Evolutionary conservation across 1,140 invertebrate genomes (phyloP).

Genomic region (Pseudoatta argentina): DNA sequence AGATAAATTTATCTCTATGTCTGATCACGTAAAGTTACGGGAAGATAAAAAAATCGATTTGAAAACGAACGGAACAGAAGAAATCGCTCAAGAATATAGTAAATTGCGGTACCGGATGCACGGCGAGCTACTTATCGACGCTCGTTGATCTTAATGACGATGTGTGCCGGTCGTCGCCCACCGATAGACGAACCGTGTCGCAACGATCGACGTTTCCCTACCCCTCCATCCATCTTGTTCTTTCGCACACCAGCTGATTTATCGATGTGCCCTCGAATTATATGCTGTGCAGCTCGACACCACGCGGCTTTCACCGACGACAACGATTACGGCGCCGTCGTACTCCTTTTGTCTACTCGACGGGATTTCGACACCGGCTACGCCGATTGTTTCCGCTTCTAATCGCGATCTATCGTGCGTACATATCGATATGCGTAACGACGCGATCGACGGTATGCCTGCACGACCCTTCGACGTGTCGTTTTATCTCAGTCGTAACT

Average conservation of each 20-base stretch:
- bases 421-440: constrained; percentile 56
- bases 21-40: background rate
- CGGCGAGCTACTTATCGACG: constrained; percentile 75
- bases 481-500: constrained; percentile 59
- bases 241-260: constrained; percentile 66
- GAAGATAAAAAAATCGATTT: background rate
- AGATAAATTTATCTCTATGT: background rate
- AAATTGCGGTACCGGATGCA: constrained; percentile 55
- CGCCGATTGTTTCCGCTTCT: constrained; percentile 52
- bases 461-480: constrained; percentile 26
- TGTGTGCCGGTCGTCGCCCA: constrained; percentile 75
- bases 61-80: background rate
- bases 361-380: constrained; percentile 54
- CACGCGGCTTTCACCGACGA: constrained; percentile 69
- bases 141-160: constrained; percentile 78
- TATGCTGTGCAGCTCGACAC: constrained; percentile 55
- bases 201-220: constrained; percentile 32
- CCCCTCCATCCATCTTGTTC: background rate
- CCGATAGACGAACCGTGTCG: constrained; percentile 69
- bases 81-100: constrained; percentile 5
- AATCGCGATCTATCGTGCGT: constrained; percentile 53
- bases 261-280: constrained; percentile 76
- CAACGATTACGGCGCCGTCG: constrained; percentile 20
- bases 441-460: constrained; percentile 35
- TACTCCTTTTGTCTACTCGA: constrained; percentile 57